Evolutionary conservation across 2,888 invertebrate genomes (phyloP).

Genomic region (Bibio marci): DNA sequence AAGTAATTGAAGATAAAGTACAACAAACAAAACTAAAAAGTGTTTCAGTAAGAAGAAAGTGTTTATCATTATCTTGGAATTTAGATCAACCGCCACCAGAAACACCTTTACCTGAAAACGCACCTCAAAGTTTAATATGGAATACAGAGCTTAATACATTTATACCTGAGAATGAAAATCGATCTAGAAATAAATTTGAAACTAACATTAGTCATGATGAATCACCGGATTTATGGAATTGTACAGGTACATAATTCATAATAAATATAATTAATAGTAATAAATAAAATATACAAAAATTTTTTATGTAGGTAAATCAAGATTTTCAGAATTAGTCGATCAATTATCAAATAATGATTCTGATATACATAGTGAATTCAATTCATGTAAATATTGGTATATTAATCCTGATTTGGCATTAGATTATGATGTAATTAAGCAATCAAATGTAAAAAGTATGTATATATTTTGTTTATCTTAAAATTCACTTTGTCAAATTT

Average conservation of each 20-base stretch:
- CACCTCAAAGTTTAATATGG: constrained; percentile 3
- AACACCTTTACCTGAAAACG: constrained; percentile 7
- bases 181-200: no score
- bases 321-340: no score
- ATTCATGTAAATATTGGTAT: constrained; percentile 38
- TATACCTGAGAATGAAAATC: no score
- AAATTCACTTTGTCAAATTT: no score
- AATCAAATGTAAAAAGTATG: constrained; percentile 11
- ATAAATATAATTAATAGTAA: no score
- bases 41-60: not conserved
- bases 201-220: no score
- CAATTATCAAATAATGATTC: no score
- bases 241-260: no score
- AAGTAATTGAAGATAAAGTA: constrained; percentile 9
- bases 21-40: constrained; percentile 2
- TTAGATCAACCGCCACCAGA: constrained; percentile 1
- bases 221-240: no score
- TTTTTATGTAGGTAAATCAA: no score
- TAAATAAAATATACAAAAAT: no score
- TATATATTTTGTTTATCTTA: not conserved
- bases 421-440: constrained; percentile 28
- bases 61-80: not conserved
- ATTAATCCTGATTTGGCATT: constrained; percentile 33
- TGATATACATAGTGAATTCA: constrained; percentile 28
- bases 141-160: no score